A percentile compares a stretch with the other conserved stretches of the same genome.
These are phyloP conservation scores for Enteromius viviparus DNA, from an alignment of 2,797 vertebrate species.

Conservation along the genomic window DNA sequence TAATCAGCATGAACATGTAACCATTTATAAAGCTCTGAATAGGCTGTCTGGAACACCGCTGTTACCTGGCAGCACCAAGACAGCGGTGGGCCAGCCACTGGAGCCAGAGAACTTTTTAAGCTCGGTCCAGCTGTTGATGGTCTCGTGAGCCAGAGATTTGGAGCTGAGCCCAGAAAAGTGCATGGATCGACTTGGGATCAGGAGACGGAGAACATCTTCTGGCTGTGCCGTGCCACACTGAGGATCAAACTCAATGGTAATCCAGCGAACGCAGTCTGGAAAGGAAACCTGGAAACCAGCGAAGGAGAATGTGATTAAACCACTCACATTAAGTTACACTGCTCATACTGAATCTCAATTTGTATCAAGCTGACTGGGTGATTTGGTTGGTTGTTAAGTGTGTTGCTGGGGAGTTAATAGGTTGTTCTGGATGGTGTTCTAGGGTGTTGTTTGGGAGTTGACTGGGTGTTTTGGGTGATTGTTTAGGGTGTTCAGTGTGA, in stretches of 20 bases:
- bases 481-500: neutral
- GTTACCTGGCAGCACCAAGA: conserved; percentile 93
- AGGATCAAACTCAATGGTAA: conserved; percentile 94
- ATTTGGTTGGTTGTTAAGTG: neutral
- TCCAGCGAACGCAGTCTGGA: conserved; percentile 97
- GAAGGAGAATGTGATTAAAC: neutral
- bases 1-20: neutral
- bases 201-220: conserved; percentile 92
- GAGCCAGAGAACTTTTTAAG: conserved; percentile 95
- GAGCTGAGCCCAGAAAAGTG: conserved; percentile 87
- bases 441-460: neutral
- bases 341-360: neutral
- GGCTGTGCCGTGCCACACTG: conserved; percentile 98
- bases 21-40: neutral
- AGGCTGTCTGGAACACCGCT: neutral
- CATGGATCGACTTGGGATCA: conserved; percentile 90
- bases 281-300: conserved; percentile 85
- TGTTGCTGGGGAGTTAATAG: neutral
- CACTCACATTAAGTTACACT: neutral
- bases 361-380: neutral
- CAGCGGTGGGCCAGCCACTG: conserved; percentile 92
- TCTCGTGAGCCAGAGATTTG: conserved; percentile 89
- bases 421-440: neutral
- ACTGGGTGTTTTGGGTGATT: fast-evolving
- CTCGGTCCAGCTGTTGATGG: conserved; percentile 97